Base-by-base conservation (phyloP, 2,888 invertebrate species). In the Odontothrips loti region DNA sequence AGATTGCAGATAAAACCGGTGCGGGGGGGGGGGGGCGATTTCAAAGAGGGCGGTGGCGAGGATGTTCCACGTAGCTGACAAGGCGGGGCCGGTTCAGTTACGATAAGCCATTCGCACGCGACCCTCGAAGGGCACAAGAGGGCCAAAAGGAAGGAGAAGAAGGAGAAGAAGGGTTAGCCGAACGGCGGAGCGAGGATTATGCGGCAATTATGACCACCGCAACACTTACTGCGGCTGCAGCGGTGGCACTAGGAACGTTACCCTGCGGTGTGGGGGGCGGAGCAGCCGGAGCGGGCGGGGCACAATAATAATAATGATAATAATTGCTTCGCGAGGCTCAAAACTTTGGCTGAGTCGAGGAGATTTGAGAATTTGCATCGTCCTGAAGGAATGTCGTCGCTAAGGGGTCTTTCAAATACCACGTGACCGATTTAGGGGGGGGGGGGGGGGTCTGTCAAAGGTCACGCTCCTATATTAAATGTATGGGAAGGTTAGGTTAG, bases 351-450 rank as follows among this genome's bases (percentile, higher is more conserved):
- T 2, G 58, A 75, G 68, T 10, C 68, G 58, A n/a, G 34, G 34
- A 75, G 68, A 75, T 75, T 75, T 75, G 68, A 75, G 68, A 75
- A 75, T 75, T 75, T 75, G 68, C 68, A 75, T 27, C 23, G 23
- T 75, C 58, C 34, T 43, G 34, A 6, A 6, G 34, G 58, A 58
- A 58, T 58, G 58, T n/a, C n/a, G 58, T 17, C 58, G 58, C 58
- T 8, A 58, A n/a, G n/a, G n/a, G n/a, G n/a, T n/a, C n/a, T n/a
- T n/a, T n/a, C n/a, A n/a, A 58, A 58, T 15, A 15, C 58, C 51
- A 6, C 34, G 3, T 43, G 34, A 43, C 3, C 34, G 34, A 6
- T 2, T 43, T 43, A 4, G 34, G 34, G 2, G 34, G 34, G 34
- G 34, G 34, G 34, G 34, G 34, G 34, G 34, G 34, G 34, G 34